Evolutionary conservation across 2,797 vertebrate genomes (phyloP), one percentile per base, ranked within the genome.

Genomic region (Iguana delicatissima): DNA sequence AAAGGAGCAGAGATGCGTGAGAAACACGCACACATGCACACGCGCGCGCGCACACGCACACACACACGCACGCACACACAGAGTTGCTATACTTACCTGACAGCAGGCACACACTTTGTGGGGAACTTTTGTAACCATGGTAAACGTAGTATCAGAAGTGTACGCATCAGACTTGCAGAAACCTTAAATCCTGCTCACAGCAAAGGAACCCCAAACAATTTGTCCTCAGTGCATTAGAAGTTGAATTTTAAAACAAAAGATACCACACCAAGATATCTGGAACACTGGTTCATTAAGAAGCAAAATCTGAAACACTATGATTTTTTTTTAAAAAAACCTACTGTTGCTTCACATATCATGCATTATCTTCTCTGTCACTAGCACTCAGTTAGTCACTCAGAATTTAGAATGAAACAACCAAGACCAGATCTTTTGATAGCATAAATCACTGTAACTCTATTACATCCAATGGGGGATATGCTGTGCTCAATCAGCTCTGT

Each of bases 1-100:
- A 96, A 93, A 94, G 94, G 95, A 88, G 82, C 92, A 94, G 93
- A 95, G 91, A 89, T 94, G 89, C 89, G 91, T 86, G 93, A 95
- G 90, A 93, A 94, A 38, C 92, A 93, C 24, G 91, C 80, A 94
- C 93, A 26, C 52, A 46, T 13, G 5, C 38, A 26, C 83, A 4
- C 42, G 4, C 42, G 4, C 80, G 94, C 93, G 26, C 52, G n/a
- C 8, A 16, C 29, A 26, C 81, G n/a, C n/a, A n/a, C n/a, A n/a
- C 38, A 26, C 83, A 4, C 42, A 4, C 42, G 4, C 80, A 94
- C 93, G 26, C 52, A 46, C 8, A 16, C 29, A 26, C 81, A 46
- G 42, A 69, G 94, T 85, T 52, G 46, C 50, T 59, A 82, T 91
- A 89, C 90, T 86, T 69, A 92, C 76, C 91, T 95, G 92, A 91